Percentiles rank a stretch among this genome's conserved stretches.
These are phyloP conservation scores for Bombus impatiens DNA, from an alignment of 1,140 invertebrate genomes.

Conservation along the genomic window DNA sequence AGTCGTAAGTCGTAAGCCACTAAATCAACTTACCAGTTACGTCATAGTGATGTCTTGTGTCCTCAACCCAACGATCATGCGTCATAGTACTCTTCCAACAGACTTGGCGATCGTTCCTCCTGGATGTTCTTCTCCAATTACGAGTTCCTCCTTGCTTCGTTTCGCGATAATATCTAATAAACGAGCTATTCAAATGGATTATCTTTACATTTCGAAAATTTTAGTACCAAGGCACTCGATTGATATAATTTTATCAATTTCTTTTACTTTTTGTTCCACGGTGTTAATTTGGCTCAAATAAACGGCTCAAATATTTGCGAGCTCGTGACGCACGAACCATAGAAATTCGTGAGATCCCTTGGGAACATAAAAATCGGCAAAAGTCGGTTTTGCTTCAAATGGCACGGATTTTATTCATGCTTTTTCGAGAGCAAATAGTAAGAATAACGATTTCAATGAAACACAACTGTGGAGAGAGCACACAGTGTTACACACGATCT, in stretches of 20 bases:
- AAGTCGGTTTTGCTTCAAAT: no score
- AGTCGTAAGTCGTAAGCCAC: background rate
- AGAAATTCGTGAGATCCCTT: background rate
- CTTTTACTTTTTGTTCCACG: no score
- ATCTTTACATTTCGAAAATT: background rate
- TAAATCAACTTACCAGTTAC: slow-evolving; percentile 30
- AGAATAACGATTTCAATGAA: background rate
- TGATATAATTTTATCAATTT: no score
- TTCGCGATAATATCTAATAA: background rate
- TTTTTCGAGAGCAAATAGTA: background rate
- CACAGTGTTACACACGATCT: slow-evolving; percentile 1
- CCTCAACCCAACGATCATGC: background rate
- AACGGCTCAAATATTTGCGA: background rate
- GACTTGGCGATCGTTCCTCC: background rate
- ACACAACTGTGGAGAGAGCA: background rate
- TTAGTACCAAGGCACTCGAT: background rate
- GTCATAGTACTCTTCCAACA: background rate
- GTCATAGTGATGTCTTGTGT: background rate
- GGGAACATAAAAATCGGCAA: no score
- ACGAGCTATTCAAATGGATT: background rate
- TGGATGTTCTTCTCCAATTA: background rate
- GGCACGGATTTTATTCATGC: background rate
- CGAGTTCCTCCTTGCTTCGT: background rate
- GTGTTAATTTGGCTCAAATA: no score
- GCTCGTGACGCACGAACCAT: background rate